Percentiles rank a stretch among this genome's conserved stretches.
These are phyloP conservation scores for Fistularia commersonii DNA, from an alignment of 2,797 vertebrate genomes.

Conservation along the genomic window DNA sequence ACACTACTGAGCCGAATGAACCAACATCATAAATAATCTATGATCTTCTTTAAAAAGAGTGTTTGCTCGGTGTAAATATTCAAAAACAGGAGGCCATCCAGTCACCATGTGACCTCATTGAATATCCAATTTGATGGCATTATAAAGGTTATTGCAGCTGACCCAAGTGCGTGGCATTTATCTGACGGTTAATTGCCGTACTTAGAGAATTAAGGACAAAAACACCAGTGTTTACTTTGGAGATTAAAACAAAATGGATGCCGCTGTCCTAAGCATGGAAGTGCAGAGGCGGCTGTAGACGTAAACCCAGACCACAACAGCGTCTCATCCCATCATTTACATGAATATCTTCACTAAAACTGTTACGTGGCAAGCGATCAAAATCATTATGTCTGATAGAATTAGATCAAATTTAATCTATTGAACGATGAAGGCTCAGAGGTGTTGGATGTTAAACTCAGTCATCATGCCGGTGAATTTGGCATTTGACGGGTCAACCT, in stretches of 20 bases:
- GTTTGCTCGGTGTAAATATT: slow-evolving; percentile 14
- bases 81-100: slow-evolving; percentile 11
- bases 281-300: slow-evolving; percentile 11
- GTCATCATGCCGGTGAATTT: slow-evolving; percentile 5
- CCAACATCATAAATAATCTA: slow-evolving; percentile 20
- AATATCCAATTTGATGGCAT: slow-evolving; percentile 56
- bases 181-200: slow-evolving; percentile 56
- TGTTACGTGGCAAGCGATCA: neutral
- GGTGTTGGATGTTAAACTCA: slow-evolving; percentile 33
- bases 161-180: slow-evolving; percentile 36
- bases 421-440: slow-evolving; percentile 14
- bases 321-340: neutral
- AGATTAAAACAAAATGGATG: slow-evolving; percentile 36
- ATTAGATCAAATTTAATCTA: too few species aligned
- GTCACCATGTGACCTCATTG: slow-evolving; percentile 40
- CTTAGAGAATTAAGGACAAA: slow-evolving; percentile 49
- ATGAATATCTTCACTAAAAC: neutral
- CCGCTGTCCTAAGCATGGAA: slow-evolving; percentile 14
- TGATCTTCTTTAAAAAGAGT: slow-evolving; percentile 34
- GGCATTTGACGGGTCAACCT: slow-evolving; percentile 34
- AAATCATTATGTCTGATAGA: too few species aligned
- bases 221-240: slow-evolving; percentile 43
- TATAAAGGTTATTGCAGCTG: slow-evolving; percentile 50
- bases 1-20: slow-evolving; percentile 19
- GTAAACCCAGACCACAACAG: slow-evolving; percentile 10